These are phyloP conservation scores for Pyrrhia umbra DNA, from an alignment of 2,888 invertebrate species.

Conservation along the genomic window DNA sequence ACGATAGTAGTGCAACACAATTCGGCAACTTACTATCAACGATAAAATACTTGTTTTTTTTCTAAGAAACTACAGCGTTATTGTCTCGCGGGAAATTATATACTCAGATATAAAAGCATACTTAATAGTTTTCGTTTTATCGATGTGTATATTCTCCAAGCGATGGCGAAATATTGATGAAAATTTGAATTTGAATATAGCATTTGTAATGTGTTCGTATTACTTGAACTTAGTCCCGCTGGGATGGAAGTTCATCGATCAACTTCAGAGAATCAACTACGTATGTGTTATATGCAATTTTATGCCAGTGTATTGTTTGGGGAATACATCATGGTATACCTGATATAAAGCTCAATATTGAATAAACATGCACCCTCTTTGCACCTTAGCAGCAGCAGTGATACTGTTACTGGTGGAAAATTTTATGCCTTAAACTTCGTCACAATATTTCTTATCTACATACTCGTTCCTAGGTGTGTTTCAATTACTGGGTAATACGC, in stretches of 20 bases:
- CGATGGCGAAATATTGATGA: constrained; percentile 47
- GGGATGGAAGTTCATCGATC: constrained; percentile 45
- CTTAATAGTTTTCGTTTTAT: constrained; percentile 61
- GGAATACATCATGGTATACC: constrained; percentile 12
- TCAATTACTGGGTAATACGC: too few relatives aligned
- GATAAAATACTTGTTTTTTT: constrained; percentile 59
- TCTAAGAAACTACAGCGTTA: constrained; percentile 57
- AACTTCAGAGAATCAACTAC: constrained; percentile 52
- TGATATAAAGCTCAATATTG: not conserved
- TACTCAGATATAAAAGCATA: constrained; percentile 60
- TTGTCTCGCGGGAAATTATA: constrained; percentile 80
- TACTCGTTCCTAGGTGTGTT: too few relatives aligned
- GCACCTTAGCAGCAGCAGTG: not conserved
- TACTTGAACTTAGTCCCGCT: constrained; percentile 39
- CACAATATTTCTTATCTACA: too few relatives aligned
- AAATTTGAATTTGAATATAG: constrained; percentile 36
- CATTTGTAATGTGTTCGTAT: constrained; percentile 29
- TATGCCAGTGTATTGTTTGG: constrained; percentile 23
- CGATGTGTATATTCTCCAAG: constrained; percentile 54
- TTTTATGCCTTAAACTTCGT: too few relatives aligned
- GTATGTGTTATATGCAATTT: constrained; percentile 30
- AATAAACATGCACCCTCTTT: not conserved
- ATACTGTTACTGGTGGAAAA: not conserved
- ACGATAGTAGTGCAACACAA: constrained; percentile 46
- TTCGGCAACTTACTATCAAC: constrained; percentile 50